Base-by-base conservation (phyloP, 2,797 vertebrate species). In the Megalops cyprinoides region DNA sequence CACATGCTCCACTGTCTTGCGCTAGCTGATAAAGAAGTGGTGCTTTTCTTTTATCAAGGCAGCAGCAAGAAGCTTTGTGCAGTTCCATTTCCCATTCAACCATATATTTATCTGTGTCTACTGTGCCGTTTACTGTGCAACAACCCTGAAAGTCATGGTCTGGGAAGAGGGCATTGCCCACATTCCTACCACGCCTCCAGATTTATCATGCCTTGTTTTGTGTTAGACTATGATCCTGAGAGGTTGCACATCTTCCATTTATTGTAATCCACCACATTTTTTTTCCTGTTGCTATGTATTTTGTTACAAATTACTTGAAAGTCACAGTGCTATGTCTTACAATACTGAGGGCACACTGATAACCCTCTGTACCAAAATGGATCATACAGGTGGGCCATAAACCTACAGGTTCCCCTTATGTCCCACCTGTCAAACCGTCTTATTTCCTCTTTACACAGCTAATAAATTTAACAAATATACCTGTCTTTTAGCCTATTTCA, bases 21-120 rank as follows among this genome's bases (percentile, higher is more conserved):
- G 23, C 67, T n/a, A 39, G n/a, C 67, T 44, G 67, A 71, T 44
- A 71, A 71, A n/a, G 39, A 44, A 44, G 67, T n/a, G 62, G 31
- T 9, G 25, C 55, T 31, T 25, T 58, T n/a, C n/a, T 62, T 34
- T 62, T 20, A 62, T 34, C 65, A 42, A 2, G 65, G 18, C 37
- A 42, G 67, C 2, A 7, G 15, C 31, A 15, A 6, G 67, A n/a
- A 71, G 67, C 67, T 39, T n/a, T 44, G 23, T 23, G 8, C 67
- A 42, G 37, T 28, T 2, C 51, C 51, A 2, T 53, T 53, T 53
- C 20, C 31, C n/a, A 60, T 25, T 6, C 58, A 9, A n/a, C n/a
- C n/a, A n/a, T n/a, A n/a, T n/a, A n/a, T n/a, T n/a, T n/a, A n/a
- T n/a, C n/a, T n/a, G 60, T 1, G 4, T 37, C 28, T 37, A 20